phyloP scores from a whole-genome alignment of 2,113 vertebrate species.

The Nothoprocta perdicaria region DNA sequence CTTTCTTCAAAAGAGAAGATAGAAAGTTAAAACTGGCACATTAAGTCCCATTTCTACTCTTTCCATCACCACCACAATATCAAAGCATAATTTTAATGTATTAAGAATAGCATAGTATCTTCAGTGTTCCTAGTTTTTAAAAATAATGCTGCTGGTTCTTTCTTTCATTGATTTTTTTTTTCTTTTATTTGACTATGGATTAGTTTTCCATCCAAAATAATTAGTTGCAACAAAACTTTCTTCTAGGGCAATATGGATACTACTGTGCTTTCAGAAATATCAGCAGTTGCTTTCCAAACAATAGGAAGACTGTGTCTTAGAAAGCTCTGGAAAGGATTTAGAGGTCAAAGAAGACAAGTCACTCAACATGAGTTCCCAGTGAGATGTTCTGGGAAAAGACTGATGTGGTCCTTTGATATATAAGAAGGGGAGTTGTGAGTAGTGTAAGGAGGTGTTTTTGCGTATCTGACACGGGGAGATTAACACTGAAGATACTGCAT shows the following conservation, averaged over 20 bases:
- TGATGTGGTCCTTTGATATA: slow-evolving; percentile 73
- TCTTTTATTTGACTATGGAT: neutral
- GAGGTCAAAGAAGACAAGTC: slow-evolving; percentile 72
- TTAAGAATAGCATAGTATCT: neutral
- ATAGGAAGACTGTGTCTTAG: slow-evolving; percentile 61
- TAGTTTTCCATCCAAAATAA: neutral
- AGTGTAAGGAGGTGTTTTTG: slow-evolving; percentile 64
- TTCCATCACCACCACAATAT: neutral
- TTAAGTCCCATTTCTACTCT: neutral
- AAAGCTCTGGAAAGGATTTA: slow-evolving; percentile 73
- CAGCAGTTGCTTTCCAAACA: slow-evolving; percentile 39
- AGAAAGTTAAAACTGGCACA: neutral
- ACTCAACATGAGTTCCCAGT: slow-evolving; percentile 68
- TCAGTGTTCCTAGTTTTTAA: neutral
- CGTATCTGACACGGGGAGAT: slow-evolving; percentile 64
- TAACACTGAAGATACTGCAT: slow-evolving; percentile 41
- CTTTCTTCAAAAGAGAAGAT: neutral
- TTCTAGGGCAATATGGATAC: neutral
- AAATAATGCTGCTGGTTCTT: neutral
- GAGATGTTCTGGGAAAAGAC: slow-evolving; percentile 69
- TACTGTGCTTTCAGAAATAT: slow-evolving; percentile 1
- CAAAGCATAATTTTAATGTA: neutral
- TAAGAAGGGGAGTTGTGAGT: slow-evolving; percentile 66
- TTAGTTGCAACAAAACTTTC: neutral
- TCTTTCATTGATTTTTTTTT: neutral